Percentiles rank a stretch among this genome's conserved stretches.
Conservation (phyloP, 2,888 invertebrate genomes). For the Sympetrum striolatum region DNA sequence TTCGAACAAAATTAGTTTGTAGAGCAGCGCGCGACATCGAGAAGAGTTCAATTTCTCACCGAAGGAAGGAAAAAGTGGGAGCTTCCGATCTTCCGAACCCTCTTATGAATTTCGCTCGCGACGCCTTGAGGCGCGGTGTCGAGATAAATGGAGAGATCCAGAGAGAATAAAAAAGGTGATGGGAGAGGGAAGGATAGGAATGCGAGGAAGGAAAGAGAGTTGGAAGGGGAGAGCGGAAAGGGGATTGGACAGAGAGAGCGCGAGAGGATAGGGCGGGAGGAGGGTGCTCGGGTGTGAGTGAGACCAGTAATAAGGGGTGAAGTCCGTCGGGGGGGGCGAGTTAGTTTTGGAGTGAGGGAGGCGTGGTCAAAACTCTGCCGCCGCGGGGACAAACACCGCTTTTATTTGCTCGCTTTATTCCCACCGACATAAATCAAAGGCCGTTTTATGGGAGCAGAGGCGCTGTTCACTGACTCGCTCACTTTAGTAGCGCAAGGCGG, state of each 20-base stretch:
- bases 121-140: not conserved
- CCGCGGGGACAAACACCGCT: conserved; percentile 34
- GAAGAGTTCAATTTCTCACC: too few species aligned
- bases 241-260: not conserved
- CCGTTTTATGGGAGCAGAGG: conserved; percentile 34
- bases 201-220: not conserved
- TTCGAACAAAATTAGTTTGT: too few species aligned
- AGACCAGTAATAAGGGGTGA: not conserved
- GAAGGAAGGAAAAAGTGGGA: too few species aligned
- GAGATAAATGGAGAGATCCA: not conserved
- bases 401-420: conserved; percentile 35
- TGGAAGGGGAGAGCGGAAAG: not conserved
- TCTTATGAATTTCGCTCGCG: too few species aligned
- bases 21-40: too few species aligned
- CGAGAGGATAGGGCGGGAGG: not conserved
- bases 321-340: not conserved
- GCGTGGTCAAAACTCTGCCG: not conserved
- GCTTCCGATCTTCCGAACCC: too few species aligned
- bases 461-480: conserved; percentile 16
- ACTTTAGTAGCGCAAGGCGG: conserved; percentile 28
- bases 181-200: not conserved
- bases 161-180: not conserved
- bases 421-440: conserved; percentile 34
- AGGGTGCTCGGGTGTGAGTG: not conserved
- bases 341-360: conserved; percentile 16